Evolutionary conservation across 2,888 invertebrate species (phyloP).

Genomic region (Limnephilus auricula): DNA sequence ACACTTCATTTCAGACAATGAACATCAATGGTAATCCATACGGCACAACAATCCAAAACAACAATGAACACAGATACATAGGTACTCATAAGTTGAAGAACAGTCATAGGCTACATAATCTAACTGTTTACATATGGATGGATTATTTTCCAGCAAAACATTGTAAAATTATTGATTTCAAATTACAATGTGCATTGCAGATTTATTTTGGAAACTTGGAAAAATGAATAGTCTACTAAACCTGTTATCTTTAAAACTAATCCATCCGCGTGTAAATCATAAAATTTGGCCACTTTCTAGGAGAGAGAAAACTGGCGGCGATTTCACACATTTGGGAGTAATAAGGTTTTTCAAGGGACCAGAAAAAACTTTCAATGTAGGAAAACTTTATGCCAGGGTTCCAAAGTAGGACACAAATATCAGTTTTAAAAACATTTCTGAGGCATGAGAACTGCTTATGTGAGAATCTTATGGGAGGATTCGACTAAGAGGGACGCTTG

Average conservation of each 20-base stretch:
- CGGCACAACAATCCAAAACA: not conserved
- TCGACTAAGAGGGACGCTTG: no score
- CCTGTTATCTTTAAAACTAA: not conserved
- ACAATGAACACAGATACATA: not conserved
- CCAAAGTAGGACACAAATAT: no score
- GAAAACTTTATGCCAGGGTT: no score
- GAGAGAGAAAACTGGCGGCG: not conserved
- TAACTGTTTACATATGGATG: no score
- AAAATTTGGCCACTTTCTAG: not conserved
- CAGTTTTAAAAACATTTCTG: no score
- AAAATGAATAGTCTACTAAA: no score
- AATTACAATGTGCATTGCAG: not conserved
- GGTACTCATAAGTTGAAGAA: not conserved
- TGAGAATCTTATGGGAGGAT: not conserved
- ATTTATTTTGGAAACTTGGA: not conserved
- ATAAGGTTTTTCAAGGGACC: not conserved
- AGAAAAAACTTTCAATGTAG: not conserved
- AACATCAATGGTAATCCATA: not conserved
- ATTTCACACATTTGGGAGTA: not conserved
- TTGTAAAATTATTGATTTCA: not conserved
- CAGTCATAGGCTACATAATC: not conserved
- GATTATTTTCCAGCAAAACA: not conserved
- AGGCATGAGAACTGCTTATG: no score
- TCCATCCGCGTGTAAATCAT: not conserved
- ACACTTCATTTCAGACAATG: not conserved